Base-by-base conservation (phyloP, 2,888 invertebrate genomes). In the Dione vanillae region DNA sequence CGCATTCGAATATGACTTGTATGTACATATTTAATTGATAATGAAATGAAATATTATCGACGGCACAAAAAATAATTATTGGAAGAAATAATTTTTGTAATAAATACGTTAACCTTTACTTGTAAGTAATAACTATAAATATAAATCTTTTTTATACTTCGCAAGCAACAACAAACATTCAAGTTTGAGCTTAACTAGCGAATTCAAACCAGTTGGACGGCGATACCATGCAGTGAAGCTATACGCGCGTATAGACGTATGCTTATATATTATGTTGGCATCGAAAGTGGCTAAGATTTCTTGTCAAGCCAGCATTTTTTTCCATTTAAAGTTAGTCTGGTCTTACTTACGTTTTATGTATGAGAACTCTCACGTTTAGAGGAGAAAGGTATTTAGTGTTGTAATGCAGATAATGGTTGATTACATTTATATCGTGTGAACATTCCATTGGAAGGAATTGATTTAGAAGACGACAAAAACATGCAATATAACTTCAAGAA, bases 221-320 rank as follows among this genome's bases (percentile, higher is more conserved):
- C 27, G 62, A 62, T 52, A 64, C 54, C 19, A 52, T 51, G 62
- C 20, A 54, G 43, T 27, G 37, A 35, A n/a, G 62, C 49, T 66
- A 65, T 64, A 62, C 65, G 7, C 27, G n/a, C 52, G 54, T 40
- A 14, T 70, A 16, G 41, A 20, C 11, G 11, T 51, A 45, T 37
- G 12, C 27, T 35, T 59, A 54, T 14, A 41, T 65, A 52, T 66
- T 66, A 61, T 54, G 72, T 73, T 72, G 59, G 69, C 70, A 76
- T 77, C 74, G 79, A 79, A 78, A 79, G 78, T 78, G 76, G 71
- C 71, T 71, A 77, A 75, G 75, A 76, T 75, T 78, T 79, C 78
- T 75, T 74, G 69, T 72, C 72, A 71, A 65, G 59, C 67, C 75
- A 76, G 74, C 74, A 67, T 74, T 72, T 76, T 49, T 78, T 73